phyloP scores from a whole-genome alignment of 2,888 invertebrate species.

The Ochropacha duplaris region DNA sequence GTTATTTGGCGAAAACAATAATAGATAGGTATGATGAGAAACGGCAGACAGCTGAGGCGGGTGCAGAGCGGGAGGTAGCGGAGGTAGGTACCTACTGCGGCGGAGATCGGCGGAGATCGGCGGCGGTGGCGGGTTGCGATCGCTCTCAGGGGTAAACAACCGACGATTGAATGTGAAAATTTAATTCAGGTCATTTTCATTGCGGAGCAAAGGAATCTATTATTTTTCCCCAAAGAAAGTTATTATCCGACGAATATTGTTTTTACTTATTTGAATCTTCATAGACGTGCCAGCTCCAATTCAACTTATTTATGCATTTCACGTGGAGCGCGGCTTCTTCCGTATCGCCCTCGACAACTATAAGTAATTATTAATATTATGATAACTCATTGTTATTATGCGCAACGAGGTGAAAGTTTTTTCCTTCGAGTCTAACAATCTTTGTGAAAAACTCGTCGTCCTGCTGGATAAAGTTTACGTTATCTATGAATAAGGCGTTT shows the following conservation, averaged over 20 bases:
- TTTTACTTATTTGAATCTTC: constrained; percentile 26
- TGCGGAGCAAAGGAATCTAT: constrained; percentile 65
- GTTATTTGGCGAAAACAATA: constrained; percentile 37
- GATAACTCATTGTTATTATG: constrained; percentile 34
- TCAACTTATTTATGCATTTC: constrained; percentile 40
- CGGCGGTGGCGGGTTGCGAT: constrained; percentile 50
- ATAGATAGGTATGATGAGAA: constrained; percentile 54
- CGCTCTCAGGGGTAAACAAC: constrained; percentile 71
- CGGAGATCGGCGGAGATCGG: constrained; percentile 27
- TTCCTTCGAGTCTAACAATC: constrained; percentile 32
- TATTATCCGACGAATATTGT: constrained; percentile 62
- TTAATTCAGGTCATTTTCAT: constrained; percentile 78
- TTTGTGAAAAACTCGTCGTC: constrained; percentile 32
- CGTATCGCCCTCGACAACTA: constrained; percentile 16
- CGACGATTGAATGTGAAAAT: constrained; percentile 80
- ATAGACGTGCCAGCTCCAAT: constrained; percentile 22
- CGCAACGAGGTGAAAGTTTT: constrained; percentile 35
- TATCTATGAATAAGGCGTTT: constrained; percentile 17
- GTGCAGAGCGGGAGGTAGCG: constrained; percentile 20
- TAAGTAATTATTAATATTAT: constrained; percentile 36
- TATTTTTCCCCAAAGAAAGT: constrained; percentile 66
- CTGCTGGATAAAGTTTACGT: constrained; percentile 16
- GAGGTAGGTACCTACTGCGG: background rate
- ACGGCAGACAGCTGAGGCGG: constrained; percentile 37
- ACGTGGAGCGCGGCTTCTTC: constrained; percentile 24